Evolutionary conservation across 2,888 invertebrate species (phyloP), one percentile per base, ranked within the genome.

Genomic region (Limulus polyphemus): DNA sequence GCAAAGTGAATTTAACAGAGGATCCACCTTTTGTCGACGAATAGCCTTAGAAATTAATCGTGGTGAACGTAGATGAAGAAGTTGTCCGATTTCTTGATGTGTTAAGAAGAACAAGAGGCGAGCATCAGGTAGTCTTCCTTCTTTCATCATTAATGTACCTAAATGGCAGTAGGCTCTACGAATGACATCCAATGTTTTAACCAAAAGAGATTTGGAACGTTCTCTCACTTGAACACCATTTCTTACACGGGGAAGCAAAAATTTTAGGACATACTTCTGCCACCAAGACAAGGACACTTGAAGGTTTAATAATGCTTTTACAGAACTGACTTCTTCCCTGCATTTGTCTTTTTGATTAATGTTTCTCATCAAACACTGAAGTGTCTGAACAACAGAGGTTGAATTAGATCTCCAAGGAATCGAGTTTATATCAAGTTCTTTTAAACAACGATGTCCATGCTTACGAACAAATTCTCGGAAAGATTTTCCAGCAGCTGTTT

Each of bases 391-490:
- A 32, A 58, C 14, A 52, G 58, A 47, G 46, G 11, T 46, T 46
- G 50, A 52, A 52, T 58, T 14, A 11, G 52, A 46, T 52, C 32
- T 49, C 58, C 58, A 58, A 46, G 58, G 17, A 32, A 9, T 58
- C 5, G 51, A 52, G 46, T 50, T 32, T 14, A 58, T 47, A 32
- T 58, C 58, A 47, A 51, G 47, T 74, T 80, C 80, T 69, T 77
- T 72, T 47, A 79, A 71, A 69, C 78, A 76, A 52, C 90, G 80
- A 74, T 88, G 86, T 0, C 89, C 89, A 70, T 89, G 86, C 59
- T 80, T 77, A 14, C 81, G 74, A 61, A 90, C 75, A 72, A 90
- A 88, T 4, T 76, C 71, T 0, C 76, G 72, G 46, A 85, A 80
- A 57, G 81, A 76, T 2, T 75, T 69, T 56, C 79, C 75, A 5